Percentiles rank a stretch among this genome's conserved stretches.
Evolutionary conservation across 1,140 invertebrate genomes (phyloP).

Genomic region (Lordiphosa stackelbergi): DNA sequence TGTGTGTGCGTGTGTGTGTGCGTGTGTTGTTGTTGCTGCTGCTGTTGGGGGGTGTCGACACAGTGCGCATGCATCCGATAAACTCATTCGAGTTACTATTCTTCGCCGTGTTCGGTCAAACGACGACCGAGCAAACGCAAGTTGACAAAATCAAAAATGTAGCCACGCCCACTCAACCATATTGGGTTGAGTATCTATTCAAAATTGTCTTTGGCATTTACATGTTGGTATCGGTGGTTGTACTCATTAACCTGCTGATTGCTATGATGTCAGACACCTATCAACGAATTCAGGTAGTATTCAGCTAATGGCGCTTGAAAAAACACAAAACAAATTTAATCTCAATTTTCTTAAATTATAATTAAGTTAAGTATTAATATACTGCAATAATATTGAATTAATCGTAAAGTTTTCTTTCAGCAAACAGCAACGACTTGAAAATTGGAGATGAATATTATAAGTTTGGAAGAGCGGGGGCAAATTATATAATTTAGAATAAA

Average conservation of each 20-base stretch:
- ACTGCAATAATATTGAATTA: constrained; percentile 20
- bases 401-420: constrained; percentile 57
- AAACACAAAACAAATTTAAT: constrained; percentile 11
- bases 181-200: constrained; percentile 88
- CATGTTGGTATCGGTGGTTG: constrained; percentile 98
- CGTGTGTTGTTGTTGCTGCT: constrained; percentile 20
- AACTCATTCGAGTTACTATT: constrained; percentile 97
- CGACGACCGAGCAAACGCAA: constrained; percentile 89
- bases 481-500: too few species aligned
- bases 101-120: constrained; percentile 99
- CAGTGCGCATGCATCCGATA: constrained; percentile 92
- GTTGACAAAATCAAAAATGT: constrained; percentile 77
- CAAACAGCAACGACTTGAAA: constrained; percentile 12
- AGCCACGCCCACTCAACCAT: constrained; percentile 81
- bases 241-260: constrained; percentile 99
- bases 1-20: constrained; percentile 40
- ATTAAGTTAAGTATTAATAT: constrained; percentile 50
- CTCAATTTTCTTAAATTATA: constrained; percentile 11
- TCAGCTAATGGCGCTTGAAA: constrained; percentile 57
- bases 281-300: constrained; percentile 94
- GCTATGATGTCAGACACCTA: constrained; percentile 99
- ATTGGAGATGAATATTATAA: not conserved
- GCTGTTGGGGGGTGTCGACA: constrained; percentile 78
- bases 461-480: too few species aligned
- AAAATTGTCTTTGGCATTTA: constrained; percentile 93